A percentile compares a stretch with the other conserved stretches of the same genome.
Conservation (phyloP, 2,113 vertebrate genomes). For the Pontoporia blainvillei region DNA sequence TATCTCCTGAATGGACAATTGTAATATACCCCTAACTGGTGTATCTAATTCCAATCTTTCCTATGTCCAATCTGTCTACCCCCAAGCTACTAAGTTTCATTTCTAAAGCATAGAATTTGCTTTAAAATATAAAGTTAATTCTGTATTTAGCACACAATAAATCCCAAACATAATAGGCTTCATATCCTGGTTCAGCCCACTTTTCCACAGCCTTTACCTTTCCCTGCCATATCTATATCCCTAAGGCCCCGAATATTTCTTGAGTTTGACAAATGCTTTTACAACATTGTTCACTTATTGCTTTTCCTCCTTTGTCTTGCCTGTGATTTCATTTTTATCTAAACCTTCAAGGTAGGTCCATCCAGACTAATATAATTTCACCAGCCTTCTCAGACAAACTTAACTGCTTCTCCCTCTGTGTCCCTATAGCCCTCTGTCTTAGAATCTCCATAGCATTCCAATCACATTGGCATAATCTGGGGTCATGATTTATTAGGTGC, state of each 20-base stretch:
- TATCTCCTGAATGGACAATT: no score
- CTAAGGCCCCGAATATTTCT: background rate
- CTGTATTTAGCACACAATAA: background rate
- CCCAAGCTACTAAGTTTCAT: background rate
- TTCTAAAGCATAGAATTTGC: background rate
- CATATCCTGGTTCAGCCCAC: background rate
- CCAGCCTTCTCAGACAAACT: background rate
- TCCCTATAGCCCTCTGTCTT: background rate
- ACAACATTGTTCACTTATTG: background rate
- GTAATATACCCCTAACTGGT: no score
- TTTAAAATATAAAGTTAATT: background rate
- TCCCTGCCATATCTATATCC: background rate
- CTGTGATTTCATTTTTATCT: background rate
- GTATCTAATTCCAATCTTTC: background rate
- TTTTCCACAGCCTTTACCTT: background rate
- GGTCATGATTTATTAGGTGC: fast-evolving
- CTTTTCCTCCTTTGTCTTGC: background rate
- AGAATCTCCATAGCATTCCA: background rate
- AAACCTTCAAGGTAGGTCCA: background rate
- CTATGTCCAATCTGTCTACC: fast-evolving
- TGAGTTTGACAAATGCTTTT: background rate
- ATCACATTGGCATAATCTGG: background rate
- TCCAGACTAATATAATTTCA: background rate
- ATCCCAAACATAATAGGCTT: background rate
- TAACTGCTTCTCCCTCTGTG: background rate